Base-by-base conservation (phyloP, 2,888 invertebrate genomes). In the Melolontha melolontha region DNA sequence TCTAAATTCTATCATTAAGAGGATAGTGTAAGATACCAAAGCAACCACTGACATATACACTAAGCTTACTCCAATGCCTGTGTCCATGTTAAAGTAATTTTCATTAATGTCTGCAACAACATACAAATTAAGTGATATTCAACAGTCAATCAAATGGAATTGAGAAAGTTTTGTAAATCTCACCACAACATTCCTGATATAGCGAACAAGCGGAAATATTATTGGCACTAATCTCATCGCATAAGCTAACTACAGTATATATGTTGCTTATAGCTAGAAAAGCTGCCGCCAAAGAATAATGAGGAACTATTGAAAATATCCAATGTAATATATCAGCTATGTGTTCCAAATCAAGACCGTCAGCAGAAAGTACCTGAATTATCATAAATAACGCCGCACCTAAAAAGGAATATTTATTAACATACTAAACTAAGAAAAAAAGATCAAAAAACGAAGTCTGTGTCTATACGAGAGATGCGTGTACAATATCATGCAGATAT, bases 351-450 rank as follows among this genome's bases (percentile, higher is more conserved):
- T 88, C 84, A 5, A 93, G 81, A 12, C 83, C 80, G 0, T 91
- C 90, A 40, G 88, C 84, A 5, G 84, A 83, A 74, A 95, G 83
- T 0, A 94, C 88, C 66, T 89, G 86, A 0, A 93, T 89, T 8
- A 92, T 88, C 74, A 93, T 85, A 65, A 92, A 86, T 1, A 90
- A 88, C 59, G 91, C 91, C 79, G 90, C 86, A 70, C 94, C 93
- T 93, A 79, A 49, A 83, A 14, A 4, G 12, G 10, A n/a, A 47
- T 5, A 14, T 22, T 22, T 2, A 22, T 22, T 22, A 2, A 22
- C 22, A 22, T 22, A 22, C n/a, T n/a, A 22, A 22, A 22, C 22
- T 2, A 22, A 1, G 4, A 22, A 4, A 4, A 2, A 22, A 22
- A 22, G 4, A 4, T 22, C 22, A 22, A 22, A n/a, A n/a, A n/a